A percentile compares a stretch with the other conserved stretches of the same genome.
These are phyloP conservation scores for Aurelia coerulea DNA, from an alignment of 30 jellyfish, hydroid and myxozoan species.

Conservation along the genomic window DNA sequence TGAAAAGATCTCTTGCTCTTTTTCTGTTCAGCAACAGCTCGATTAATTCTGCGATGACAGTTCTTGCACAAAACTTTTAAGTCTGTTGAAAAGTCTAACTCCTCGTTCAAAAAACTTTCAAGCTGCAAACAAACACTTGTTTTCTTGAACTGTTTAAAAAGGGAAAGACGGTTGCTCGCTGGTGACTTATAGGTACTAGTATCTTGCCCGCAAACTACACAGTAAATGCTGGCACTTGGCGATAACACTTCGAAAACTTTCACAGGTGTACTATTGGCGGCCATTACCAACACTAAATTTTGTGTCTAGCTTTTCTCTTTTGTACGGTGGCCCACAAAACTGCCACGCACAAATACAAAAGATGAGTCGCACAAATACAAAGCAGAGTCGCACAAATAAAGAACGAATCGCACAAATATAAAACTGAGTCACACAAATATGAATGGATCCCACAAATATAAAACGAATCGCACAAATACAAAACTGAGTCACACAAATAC, in stretches of 20 bases:
- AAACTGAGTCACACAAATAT: too few relatives aligned
- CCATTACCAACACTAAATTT: constrained; percentile 27
- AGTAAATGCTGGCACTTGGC: constrained; percentile 47
- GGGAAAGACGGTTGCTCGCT: constrained; percentile 50
- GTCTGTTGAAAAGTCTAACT: constrained; percentile 23
- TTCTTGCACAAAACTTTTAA: constrained; percentile 34
- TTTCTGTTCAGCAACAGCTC: constrained; percentile 51
- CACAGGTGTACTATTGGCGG: constrained; percentile 47
- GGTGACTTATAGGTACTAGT: constrained; percentile 38
- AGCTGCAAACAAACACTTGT: constrained; percentile 55
- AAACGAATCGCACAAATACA: too few relatives aligned
- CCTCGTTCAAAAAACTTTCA: constrained; percentile 44
- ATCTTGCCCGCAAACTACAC: constrained; percentile 52
- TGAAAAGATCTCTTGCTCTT: constrained; percentile 45
- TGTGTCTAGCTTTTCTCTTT: too few relatives aligned
- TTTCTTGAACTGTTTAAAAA: constrained; percentile 33
- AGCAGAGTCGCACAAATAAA: too few relatives aligned
- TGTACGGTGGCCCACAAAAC: too few relatives aligned
- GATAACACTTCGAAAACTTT: constrained; percentile 48
- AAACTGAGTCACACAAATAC: too few relatives aligned
- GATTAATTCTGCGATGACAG: constrained; percentile 21
- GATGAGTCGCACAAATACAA: too few relatives aligned
- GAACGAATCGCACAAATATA: too few relatives aligned
- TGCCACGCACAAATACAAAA: too few relatives aligned
- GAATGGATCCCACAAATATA: too few relatives aligned